Percentiles rank a stretch among this genome's conserved stretches.
phyloP scores from a whole-genome alignment of 2,888 invertebrate genomes.

The Acanthopleura granulata region DNA sequence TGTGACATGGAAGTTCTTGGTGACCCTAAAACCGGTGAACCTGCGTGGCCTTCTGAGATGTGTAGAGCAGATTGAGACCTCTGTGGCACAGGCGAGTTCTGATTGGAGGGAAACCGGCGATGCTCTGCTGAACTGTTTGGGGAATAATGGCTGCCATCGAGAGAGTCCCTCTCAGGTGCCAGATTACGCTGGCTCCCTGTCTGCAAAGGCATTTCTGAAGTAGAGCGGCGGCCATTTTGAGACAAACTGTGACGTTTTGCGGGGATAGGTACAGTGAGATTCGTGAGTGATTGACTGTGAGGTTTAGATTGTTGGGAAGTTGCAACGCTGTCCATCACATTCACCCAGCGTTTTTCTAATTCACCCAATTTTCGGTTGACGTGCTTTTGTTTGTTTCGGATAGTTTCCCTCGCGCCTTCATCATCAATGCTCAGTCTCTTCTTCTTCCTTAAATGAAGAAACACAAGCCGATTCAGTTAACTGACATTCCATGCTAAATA shows the following conservation, averaged over 20 bases:
- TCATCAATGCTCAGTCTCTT: constrained; percentile 52
- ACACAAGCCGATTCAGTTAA: neutral
- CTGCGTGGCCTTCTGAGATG: neutral
- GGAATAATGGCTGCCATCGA: neutral
- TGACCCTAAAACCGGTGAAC: neutral
- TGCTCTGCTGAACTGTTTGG: neutral
- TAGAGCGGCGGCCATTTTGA: neutral
- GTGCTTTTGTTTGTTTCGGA: constrained; percentile 54
- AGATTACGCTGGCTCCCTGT: neutral
- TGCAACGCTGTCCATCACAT: neutral
- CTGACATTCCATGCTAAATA: no score
- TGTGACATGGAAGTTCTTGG: neutral
- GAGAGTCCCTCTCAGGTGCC: neutral
- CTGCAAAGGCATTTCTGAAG: neutral
- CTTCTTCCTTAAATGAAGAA: constrained; percentile 39
- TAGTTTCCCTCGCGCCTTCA: constrained; percentile 53
- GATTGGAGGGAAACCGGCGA: neutral
- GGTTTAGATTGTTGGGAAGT: neutral
- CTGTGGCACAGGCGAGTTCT: neutral
- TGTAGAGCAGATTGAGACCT: neutral
- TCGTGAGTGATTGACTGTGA: constrained; percentile 6
- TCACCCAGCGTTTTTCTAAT: constrained; percentile 57
- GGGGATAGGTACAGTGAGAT: neutral
- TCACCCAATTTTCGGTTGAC: constrained; percentile 56
- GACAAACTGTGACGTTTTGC: neutral